phyloP scores from a whole-genome alignment of 1,140 invertebrate genomes.

The Calycopis cecrops region DNA sequence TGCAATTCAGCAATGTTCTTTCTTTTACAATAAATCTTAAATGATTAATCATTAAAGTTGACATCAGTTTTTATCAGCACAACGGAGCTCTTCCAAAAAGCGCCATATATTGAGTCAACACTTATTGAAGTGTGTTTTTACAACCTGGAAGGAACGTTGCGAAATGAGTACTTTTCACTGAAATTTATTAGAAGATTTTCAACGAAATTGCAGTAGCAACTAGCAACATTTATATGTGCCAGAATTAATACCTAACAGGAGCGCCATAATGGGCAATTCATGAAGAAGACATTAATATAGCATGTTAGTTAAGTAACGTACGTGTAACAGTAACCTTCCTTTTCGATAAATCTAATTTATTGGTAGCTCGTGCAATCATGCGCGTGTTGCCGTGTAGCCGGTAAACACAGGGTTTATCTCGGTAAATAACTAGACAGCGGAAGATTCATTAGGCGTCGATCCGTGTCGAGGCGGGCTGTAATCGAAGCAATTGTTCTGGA shows the following conservation, averaged over 20 bases:
- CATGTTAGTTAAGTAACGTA: constrained; percentile 25
- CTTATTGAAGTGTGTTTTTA: too few species aligned
- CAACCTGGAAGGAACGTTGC: too few species aligned
- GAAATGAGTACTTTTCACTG: too few species aligned
- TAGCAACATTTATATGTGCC: too few species aligned
- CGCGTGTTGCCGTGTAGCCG: constrained; percentile 64
- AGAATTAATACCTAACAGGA: neutral
- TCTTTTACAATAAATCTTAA: too few species aligned
- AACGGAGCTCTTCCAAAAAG: too few species aligned
- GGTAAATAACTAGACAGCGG: constrained; percentile 71
- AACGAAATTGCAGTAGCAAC: too few species aligned
- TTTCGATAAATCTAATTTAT: constrained; percentile 69
- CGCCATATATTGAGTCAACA: too few species aligned
- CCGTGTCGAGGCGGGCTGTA: constrained; percentile 62
- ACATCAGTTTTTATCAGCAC: too few species aligned
- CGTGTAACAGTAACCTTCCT: constrained; percentile 36
- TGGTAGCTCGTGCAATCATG: constrained; percentile 69
- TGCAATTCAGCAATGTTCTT: too few species aligned
- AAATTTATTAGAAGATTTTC: too few species aligned
- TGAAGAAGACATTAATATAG: constrained; percentile 17
- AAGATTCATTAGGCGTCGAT: constrained; percentile 73
- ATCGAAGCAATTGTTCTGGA: constrained; percentile 73
- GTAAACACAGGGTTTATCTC: constrained; percentile 71
- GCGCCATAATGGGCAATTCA: constrained; percentile 7
- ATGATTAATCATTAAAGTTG: too few species aligned